A percentile compares a stretch with the other conserved stretches of the same genome.
phyloP scores from a whole-genome alignment of 92 coral and sea anemone genomes.

The Heliopora coerulea region DNA sequence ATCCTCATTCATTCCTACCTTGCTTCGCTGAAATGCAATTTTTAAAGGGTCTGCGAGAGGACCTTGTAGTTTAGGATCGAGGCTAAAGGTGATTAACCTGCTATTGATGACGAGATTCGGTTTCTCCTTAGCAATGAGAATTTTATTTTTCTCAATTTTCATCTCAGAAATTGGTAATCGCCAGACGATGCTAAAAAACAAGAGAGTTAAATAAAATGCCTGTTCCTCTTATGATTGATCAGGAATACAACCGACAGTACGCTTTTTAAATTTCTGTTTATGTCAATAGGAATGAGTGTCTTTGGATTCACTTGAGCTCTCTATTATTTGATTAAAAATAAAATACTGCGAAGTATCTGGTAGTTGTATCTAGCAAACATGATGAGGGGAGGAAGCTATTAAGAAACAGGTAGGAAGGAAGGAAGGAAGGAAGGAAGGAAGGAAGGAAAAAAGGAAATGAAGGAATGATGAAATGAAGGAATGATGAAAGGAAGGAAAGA shows the following conservation, averaged over 20 bases:
- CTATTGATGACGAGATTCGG: constrained; percentile 20
- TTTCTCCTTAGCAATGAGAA: constrained; percentile 15
- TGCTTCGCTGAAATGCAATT: neutral
- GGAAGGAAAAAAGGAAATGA: neutral
- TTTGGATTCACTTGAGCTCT: too few species aligned
- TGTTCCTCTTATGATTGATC: too few species aligned
- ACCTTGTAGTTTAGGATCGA: neutral
- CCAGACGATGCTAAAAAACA: constrained; percentile 7
- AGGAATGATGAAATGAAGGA: neutral
- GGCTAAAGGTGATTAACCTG: constrained; percentile 4
- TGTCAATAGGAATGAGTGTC: too few species aligned
- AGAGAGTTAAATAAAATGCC: too few species aligned
- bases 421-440: constrained; percentile 3
- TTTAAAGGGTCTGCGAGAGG: constrained; percentile 11
- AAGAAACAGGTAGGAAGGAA: neutral
- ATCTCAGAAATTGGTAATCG: constrained; percentile 25
- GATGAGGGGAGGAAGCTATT: neutral
- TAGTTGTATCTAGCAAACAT: too few species aligned
- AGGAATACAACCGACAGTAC: too few species aligned
- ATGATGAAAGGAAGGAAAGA: neutral
- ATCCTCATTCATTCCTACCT: too few species aligned
- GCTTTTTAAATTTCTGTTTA: too few species aligned
- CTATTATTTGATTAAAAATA: too few species aligned
- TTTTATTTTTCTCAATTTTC: constrained; percentile 18
- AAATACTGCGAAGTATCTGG: too few species aligned